Evolutionary conservation across 2,888 invertebrate species (phyloP).

Genomic region (Drosophila percnosoma): DNA sequence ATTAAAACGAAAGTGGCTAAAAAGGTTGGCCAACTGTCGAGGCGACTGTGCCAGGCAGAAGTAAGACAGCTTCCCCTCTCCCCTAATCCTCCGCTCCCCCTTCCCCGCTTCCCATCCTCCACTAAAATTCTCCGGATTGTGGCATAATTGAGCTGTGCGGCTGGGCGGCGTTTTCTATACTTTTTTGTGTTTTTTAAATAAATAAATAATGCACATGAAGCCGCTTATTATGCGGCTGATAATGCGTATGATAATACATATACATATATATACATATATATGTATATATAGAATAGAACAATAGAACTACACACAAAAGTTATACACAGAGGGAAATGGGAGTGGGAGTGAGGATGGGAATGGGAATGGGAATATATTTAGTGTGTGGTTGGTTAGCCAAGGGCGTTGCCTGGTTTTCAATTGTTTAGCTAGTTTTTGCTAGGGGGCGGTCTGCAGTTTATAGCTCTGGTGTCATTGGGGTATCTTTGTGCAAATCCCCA

Average conservation of each 20-base stretch:
- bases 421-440: conserved; percentile 27
- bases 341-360: neutral
- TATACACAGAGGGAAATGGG: neutral
- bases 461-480: conserved; percentile 21
- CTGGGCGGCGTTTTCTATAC: conserved; percentile 43
- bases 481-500: neutral
- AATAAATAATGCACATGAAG: conserved; percentile 73
- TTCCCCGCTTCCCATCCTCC: neutral
- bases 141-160: conserved; percentile 59
- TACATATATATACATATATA: neutral
- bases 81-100: neutral
- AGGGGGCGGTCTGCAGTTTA: conserved; percentile 21
- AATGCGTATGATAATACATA: conserved; percentile 54
- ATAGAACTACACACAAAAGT: conserved; percentile 23
- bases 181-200: conserved; percentile 58
- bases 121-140: conserved; percentile 15
- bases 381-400: conserved; percentile 3
- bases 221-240: conserved; percentile 68
- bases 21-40: conserved; percentile 65
- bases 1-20: conserved; percentile 81
- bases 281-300: conserved; percentile 25
- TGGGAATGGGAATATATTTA: neutral
- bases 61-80: neutral
- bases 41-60: neutral
- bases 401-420: conserved; percentile 35